Evolutionary conservation across 2,888 invertebrate species (phyloP).

Genomic region (Amiota minor): DNA sequence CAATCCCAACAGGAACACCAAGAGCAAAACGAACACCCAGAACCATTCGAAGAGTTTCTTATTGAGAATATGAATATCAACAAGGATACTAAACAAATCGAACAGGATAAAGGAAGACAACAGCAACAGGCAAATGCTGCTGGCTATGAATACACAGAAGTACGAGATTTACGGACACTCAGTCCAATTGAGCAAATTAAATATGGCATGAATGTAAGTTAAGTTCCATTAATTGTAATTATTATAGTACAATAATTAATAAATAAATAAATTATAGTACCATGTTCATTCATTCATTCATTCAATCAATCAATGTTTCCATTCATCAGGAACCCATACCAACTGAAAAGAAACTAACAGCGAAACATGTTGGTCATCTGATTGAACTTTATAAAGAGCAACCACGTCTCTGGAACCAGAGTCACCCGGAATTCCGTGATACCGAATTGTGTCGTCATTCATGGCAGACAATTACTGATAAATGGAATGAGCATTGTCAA

Average conservation of each 20-base stretch:
- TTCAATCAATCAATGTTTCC: too few relatives aligned
- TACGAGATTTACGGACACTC: conserved; percentile 4
- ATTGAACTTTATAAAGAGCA: conserved; percentile 59
- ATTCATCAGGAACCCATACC: conserved; percentile 30
- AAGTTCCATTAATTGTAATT: background rate
- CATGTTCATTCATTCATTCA: background rate
- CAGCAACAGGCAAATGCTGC: background rate
- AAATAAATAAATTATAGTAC: background rate
- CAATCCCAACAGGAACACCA: too few relatives aligned
- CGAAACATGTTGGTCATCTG: conserved; percentile 53
- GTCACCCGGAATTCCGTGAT: conserved; percentile 59
- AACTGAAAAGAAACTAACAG: conserved; percentile 51
- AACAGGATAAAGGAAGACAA: too few relatives aligned
- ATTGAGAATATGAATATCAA: background rate
- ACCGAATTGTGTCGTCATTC: conserved; percentile 57
- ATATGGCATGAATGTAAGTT: conserved; percentile 25
- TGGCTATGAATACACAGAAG: background rate
- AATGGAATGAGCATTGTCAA: conserved; percentile 56
- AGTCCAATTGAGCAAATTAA: conserved; percentile 17
- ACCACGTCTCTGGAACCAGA: conserved; percentile 63
- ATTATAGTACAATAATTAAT: background rate
- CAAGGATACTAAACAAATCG: background rate
- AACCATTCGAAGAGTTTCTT: background rate
- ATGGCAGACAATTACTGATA: conserved; percentile 57
- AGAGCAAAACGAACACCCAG: background rate